Percentiles rank a stretch among this genome's conserved stretches.
These are phyloP conservation scores for Polyodon spathula DNA, from an alignment of 2,113 vertebrate species.

Conservation along the genomic window DNA sequence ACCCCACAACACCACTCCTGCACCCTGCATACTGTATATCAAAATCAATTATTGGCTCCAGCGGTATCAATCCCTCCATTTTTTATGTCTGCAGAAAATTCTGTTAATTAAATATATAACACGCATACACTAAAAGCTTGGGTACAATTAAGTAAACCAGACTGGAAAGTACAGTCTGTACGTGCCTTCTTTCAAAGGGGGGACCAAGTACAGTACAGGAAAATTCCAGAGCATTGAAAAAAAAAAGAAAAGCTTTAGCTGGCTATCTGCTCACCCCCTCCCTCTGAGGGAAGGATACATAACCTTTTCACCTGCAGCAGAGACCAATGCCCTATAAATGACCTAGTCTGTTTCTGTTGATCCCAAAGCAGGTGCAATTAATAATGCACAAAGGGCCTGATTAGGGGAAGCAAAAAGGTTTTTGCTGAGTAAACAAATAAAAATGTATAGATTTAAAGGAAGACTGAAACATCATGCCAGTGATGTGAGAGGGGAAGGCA, in stretches of 20 bases:
- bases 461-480: constrained; percentile 10
- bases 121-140: no score
- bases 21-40: not conserved
- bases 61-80: not conserved
- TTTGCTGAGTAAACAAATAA: constrained; percentile 53
- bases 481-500: constrained; percentile 31
- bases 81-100: not conserved
- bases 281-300: constrained; percentile 39
- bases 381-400: constrained; percentile 57
- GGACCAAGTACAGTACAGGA: no score
- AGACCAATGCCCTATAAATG: constrained; percentile 47
- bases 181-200: no score
- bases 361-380: constrained; percentile 50
- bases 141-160: no score
- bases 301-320: constrained; percentile 21
- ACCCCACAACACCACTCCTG: no score
- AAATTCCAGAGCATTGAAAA: no score
- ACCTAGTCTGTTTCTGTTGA: constrained; percentile 29
- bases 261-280: no score
- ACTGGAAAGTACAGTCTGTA: no score
- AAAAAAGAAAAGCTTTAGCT: no score
- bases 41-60: not conserved
- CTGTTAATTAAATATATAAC: not conserved
- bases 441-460: constrained; percentile 35
- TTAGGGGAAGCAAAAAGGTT: constrained; percentile 58